Conservation (phyloP, 1,140 invertebrate genomes). For the Nymphalis io region DNA sequence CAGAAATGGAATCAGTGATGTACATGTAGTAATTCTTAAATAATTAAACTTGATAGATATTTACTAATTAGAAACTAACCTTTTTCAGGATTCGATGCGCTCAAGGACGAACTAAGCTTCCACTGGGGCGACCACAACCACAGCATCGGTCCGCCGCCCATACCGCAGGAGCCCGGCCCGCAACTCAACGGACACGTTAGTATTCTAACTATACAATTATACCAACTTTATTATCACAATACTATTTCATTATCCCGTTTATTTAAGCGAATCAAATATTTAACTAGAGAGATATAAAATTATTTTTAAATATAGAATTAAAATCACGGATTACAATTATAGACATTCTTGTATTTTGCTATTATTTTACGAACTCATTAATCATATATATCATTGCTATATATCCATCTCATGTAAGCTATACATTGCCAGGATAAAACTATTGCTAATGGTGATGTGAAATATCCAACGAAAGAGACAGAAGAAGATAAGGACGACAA, state of each 20-base stretch:
- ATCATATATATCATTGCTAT: conserved; percentile 5
- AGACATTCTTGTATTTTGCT: no score
- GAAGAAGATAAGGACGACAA: conserved; percentile 54
- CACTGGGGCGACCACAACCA: conserved; percentile 76
- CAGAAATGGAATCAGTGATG: no score
- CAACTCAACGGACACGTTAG: conserved; percentile 71
- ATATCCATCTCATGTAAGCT: conserved; percentile 18
- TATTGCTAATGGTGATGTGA: conserved; percentile 68
- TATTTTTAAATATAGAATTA: background rate
- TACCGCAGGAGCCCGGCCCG: conserved; percentile 47
- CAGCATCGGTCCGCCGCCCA: conserved; percentile 58
- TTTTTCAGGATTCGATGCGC: conserved; percentile 71
- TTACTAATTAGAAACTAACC: background rate
- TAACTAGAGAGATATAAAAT: no score
- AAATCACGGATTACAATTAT: background rate
- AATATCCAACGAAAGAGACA: conserved; percentile 57
- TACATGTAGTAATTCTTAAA: no score
- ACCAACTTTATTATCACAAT: no score
- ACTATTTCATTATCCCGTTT: no score
- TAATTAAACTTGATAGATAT: no score
- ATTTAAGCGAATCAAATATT: no score
- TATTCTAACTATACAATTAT: conserved; percentile 7
- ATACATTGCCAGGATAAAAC: conserved; percentile 56
- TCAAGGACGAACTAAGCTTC: conserved; percentile 77
- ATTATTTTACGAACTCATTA: background rate